A percentile compares a stretch with the other conserved stretches of the same genome.
Evolutionary conservation across 2,888 invertebrate genomes (phyloP).

Genomic region (Drosophila mimetica): DNA sequence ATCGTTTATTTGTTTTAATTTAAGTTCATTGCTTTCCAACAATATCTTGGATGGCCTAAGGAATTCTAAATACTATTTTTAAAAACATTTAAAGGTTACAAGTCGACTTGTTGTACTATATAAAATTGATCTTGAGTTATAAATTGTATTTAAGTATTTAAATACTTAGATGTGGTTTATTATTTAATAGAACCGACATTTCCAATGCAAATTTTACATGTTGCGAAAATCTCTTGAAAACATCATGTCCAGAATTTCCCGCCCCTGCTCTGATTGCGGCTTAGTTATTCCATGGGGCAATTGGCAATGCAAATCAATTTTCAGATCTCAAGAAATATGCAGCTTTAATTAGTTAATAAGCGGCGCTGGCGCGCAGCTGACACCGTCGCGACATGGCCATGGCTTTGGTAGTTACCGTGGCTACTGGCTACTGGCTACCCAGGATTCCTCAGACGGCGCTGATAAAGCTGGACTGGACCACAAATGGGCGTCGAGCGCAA

Average conservation of each 20-base stretch:
- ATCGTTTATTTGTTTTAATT: background rate
- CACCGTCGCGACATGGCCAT: constrained; percentile 47
- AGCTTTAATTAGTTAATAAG: constrained; percentile 79
- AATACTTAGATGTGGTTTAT: too few species aligned
- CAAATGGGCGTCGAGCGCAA: constrained; percentile 71
- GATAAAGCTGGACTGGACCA: constrained; percentile 41
- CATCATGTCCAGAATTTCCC: background rate
- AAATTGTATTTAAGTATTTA: too few species aligned
- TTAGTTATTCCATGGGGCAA: constrained; percentile 40
- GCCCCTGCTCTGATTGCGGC: constrained; percentile 14
- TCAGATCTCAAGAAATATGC: constrained; percentile 72
- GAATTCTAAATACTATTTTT: too few species aligned
- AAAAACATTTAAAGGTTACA: too few species aligned
- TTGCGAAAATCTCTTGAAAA: too few species aligned
- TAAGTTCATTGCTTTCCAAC: background rate
- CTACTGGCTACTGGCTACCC: constrained; percentile 21
- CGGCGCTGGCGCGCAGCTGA: constrained; percentile 61
- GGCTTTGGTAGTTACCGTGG: constrained; percentile 26
- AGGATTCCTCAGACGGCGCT: constrained; percentile 71
- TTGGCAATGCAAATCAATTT: constrained; percentile 61
- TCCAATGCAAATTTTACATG: too few species aligned
- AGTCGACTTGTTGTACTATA: too few species aligned
- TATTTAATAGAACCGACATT: too few species aligned
- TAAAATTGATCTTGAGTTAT: too few species aligned
- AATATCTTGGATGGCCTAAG: too few species aligned